Evolutionary conservation across 2,888 invertebrate species (phyloP).

Genomic region (Platycheirus albimanus): DNA sequence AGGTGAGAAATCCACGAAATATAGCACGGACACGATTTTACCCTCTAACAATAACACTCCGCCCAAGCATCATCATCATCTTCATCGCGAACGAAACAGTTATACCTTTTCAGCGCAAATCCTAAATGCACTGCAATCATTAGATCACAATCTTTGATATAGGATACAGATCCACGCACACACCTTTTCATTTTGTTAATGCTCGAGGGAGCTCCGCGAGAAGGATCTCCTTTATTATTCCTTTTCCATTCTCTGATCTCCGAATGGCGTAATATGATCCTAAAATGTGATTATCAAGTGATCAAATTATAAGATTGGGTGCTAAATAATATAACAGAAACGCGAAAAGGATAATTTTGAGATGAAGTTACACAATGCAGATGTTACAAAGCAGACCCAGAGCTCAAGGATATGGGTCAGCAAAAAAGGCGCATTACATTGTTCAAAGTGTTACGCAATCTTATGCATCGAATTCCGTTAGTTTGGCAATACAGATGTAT

Average conservation of each 20-base stretch:
- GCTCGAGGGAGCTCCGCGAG: constrained; percentile 62
- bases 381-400: constrained; percentile 39
- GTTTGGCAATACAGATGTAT: constrained; percentile 55
- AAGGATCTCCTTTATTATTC: constrained; percentile 45
- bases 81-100: constrained; percentile 64
- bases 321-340: constrained; percentile 35
- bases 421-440: constrained; percentile 10
- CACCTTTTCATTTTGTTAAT: constrained; percentile 51
- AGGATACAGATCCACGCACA: constrained; percentile 43
- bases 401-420: constrained; percentile 72
- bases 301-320: constrained; percentile 67
- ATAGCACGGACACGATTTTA: background rate
- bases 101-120: constrained; percentile 46
- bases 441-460: constrained; percentile 63
- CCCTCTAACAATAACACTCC: constrained; percentile 13
- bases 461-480: constrained; percentile 45
- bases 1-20: constrained; percentile 60
- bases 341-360: constrained; percentile 72
- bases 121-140: constrained; percentile 50
- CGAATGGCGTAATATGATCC: constrained; percentile 52
- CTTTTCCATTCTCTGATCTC: constrained; percentile 7
- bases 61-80: constrained; percentile 35
- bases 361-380: constrained; percentile 73
- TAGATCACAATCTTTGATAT: constrained; percentile 62
- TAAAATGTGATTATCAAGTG: constrained; percentile 56